Percentiles rank a stretch among this genome's conserved stretches.
phyloP scores from a whole-genome alignment of 2,113 vertebrate species.

The Callospermophilus lateralis region DNA sequence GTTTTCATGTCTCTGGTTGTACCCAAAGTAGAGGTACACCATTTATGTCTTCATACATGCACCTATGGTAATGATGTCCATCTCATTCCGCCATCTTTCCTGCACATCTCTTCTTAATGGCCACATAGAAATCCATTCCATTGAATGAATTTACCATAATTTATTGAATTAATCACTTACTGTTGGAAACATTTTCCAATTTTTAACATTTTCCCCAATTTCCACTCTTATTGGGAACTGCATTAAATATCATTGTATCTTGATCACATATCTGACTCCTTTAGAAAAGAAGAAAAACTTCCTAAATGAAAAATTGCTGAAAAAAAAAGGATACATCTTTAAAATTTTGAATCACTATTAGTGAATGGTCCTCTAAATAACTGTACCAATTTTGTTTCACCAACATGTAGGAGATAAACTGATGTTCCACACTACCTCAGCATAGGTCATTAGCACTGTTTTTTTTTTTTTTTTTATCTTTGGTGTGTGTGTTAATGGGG shows the following conservation, averaged over 20 bases:
- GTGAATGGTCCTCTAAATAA: neutral
- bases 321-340: conserved; percentile 56
- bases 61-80: too few relatives aligned
- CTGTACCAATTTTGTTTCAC: conserved; percentile 15
- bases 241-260: neutral
- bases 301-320: conserved; percentile 48
- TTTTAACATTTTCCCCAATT: neutral
- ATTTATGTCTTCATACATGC: too few relatives aligned
- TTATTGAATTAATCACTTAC: neutral
- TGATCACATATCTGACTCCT: conserved; percentile 17
- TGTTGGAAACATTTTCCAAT: neutral
- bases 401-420: neutral
- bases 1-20: too few relatives aligned
- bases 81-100: too few relatives aligned
- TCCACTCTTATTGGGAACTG: neutral
- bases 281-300: conserved; percentile 27
- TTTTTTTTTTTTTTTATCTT: too few relatives aligned
- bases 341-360: conserved; percentile 49
- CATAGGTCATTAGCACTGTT: neutral
- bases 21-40: too few relatives aligned
- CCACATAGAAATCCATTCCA: conserved; percentile 27
- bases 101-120: neutral
- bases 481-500: too few relatives aligned
- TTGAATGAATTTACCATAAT: neutral
- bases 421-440: neutral